These are phyloP conservation scores for Chirona hameri DNA, from an alignment of 2,888 invertebrate species.

Conservation along the genomic window DNA sequence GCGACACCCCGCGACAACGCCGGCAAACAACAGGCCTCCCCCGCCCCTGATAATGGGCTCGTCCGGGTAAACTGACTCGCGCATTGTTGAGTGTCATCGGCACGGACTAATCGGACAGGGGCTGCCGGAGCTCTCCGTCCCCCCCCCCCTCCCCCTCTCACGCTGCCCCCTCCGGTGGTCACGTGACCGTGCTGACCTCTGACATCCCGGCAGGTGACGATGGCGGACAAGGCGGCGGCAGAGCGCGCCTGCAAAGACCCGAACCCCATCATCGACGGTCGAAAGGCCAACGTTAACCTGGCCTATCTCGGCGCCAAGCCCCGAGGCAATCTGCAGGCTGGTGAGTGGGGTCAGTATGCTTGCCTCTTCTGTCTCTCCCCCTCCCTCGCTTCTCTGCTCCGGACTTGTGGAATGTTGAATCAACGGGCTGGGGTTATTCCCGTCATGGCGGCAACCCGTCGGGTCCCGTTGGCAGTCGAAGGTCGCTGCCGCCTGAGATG, in stretches of 20 bases:
- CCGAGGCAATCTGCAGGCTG: constrained; percentile 65
- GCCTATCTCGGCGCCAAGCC: constrained; percentile 97
- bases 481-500: too few species aligned
- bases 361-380: not conserved
- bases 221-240: constrained; percentile 91
- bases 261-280: constrained; percentile 96
- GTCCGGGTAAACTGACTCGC: not conserved
- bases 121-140: too few species aligned
- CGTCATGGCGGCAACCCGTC: too few species aligned
- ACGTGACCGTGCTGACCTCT: constrained; percentile 25
- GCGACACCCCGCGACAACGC: not conserved
- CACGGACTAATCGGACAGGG: not conserved
- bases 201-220: constrained; percentile 77
- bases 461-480: too few species aligned
- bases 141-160: too few species aligned
- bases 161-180: too few species aligned
- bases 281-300: constrained; percentile 97
- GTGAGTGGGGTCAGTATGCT: constrained; percentile 36
- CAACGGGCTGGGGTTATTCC: too few species aligned
- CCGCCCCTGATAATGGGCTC: not conserved
- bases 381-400: too few species aligned
- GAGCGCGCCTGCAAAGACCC: constrained; percentile 96
- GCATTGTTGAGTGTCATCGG: not conserved
- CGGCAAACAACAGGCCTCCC: not conserved
- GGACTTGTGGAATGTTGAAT: too few species aligned